Evolutionary conservation across 2,113 vertebrate species (phyloP), one percentile per base, ranked within the genome.

Genomic region (Actenoides lindsayi): DNA sequence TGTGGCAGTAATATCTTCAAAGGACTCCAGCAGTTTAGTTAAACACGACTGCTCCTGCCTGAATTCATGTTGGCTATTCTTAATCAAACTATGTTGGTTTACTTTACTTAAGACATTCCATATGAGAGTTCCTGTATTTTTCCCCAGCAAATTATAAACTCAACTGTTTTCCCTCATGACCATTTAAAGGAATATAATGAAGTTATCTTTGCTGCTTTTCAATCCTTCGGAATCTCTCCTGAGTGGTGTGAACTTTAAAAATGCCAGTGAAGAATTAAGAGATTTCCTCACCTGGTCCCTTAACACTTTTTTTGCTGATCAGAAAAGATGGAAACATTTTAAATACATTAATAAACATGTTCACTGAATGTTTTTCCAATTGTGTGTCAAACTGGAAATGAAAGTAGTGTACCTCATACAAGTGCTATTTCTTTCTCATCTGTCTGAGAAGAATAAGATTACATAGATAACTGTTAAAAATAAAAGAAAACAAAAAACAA

Each of bases 131-230:
- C 14, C 35, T 65, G 11, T 74, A 54, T 95, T 92, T 94, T 77
- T 53, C 82, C 33, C 9, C 37, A 68, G 37, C 6, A 83, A 83
- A 69, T 76, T 59, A 83, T 77, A 76, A 91, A 89, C 59, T 65
- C 64, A 48, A 48, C 18, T 54, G 6, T 57, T 95, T 90, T 83
- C 82, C 67, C 76, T 93, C n/a, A 59, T 65, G 65, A 53, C 60
- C 80, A 93, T 96, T 92, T 96, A 96, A 95, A 78, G 28, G 15
- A 94, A 79, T 84, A 84, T 76, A 95, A 79, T 92, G 50, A 93
- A 84, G 89, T 83, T 88, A 68, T 81, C 33, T 83, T 63, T 59
- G 69, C 63, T 21, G n/a, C 10, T 67, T 85, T 87, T 93, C 39
- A 79, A 11, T 88, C 73, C 54, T 35, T 63, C 50, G 8, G 56